Percentiles rank a stretch among this genome's conserved stretches.
phyloP scores from a whole-genome alignment of 1,140 invertebrate species.

The Colletes gigas region DNA sequence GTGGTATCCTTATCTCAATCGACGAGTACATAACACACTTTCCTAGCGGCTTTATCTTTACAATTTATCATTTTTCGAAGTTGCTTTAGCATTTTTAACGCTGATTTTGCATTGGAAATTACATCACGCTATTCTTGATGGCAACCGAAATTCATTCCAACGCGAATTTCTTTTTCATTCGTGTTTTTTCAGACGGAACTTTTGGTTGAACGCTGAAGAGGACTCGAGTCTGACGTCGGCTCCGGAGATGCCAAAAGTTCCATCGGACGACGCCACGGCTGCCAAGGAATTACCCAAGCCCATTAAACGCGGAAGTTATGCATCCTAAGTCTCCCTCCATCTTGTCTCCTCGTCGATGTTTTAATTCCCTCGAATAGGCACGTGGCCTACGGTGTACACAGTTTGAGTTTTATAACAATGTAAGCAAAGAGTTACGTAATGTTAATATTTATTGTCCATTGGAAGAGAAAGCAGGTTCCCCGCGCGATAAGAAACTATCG shows the following conservation, averaged over 20 bases:
- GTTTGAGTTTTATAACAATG: background rate
- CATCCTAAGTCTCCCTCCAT: conserved; percentile 18
- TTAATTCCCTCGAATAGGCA: background rate
- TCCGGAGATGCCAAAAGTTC: conserved; percentile 62
- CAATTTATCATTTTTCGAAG: too few relatives aligned
- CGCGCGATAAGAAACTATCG: background rate
- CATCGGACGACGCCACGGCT: conserved; percentile 42
- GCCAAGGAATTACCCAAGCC: conserved; percentile 68
- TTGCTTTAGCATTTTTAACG: too few relatives aligned
- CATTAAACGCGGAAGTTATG: conserved; percentile 39
- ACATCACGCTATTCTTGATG: too few relatives aligned
- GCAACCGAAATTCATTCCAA: too few relatives aligned
- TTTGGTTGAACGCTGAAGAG: conserved; percentile 48
- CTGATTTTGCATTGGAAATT: too few relatives aligned
- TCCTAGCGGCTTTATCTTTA: too few relatives aligned
- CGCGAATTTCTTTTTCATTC: background rate
- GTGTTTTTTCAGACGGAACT: conserved; percentile 34
- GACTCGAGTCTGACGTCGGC: conserved; percentile 44
- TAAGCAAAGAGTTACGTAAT: background rate
- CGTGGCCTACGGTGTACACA: background rate
- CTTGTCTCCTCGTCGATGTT: conserved; percentile 10
- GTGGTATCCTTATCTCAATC: conserved; percentile 3
- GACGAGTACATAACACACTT: background rate
- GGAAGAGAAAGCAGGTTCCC: background rate
- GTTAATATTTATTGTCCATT: background rate